A percentile compares a stretch with the other conserved stretches of the same genome.
phyloP scores from a whole-genome alignment of 2,113 vertebrate genomes.

The Mionectes macconnelli region DNA sequence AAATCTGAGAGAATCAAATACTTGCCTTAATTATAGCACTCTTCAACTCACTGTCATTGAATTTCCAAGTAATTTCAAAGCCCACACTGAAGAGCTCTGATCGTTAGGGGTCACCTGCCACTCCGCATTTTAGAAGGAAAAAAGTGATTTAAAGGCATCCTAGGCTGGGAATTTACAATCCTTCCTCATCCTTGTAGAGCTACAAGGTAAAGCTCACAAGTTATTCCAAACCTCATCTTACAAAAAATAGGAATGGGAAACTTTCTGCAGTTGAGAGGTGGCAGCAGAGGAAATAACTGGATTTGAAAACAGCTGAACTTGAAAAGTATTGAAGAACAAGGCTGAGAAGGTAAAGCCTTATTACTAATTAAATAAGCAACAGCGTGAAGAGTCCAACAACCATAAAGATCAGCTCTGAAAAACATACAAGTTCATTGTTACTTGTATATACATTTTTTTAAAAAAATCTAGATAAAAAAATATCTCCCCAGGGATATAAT shows the following conservation, averaged over 20 bases:
- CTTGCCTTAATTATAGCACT: neutral
- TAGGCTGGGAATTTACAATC: neutral
- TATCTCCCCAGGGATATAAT: neutral
- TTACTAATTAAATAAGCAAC: neutral
- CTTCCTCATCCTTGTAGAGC: neutral
- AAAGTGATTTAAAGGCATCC: neutral
- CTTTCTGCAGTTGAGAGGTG: neutral
- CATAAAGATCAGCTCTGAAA: neutral
- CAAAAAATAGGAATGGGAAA: neutral
- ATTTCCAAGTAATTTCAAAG: neutral
- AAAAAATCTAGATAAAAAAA: neutral
- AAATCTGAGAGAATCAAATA: neutral
- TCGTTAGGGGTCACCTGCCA: neutral
- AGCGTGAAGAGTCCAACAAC: neutral
- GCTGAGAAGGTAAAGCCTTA: neutral
- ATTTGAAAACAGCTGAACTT: neutral
- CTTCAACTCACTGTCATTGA: neutral
- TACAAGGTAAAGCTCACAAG: neutral
- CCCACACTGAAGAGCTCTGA: neutral
- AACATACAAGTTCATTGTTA: neutral
- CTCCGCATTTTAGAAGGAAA: neutral
- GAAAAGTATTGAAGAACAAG: neutral
- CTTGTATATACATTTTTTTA: neutral
- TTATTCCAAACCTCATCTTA: neutral
- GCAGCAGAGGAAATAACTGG: neutral